These are phyloP conservation scores for Pardalotus punctatus DNA, from an alignment of 2,113 vertebrate genomes.

Conservation along the genomic window DNA sequence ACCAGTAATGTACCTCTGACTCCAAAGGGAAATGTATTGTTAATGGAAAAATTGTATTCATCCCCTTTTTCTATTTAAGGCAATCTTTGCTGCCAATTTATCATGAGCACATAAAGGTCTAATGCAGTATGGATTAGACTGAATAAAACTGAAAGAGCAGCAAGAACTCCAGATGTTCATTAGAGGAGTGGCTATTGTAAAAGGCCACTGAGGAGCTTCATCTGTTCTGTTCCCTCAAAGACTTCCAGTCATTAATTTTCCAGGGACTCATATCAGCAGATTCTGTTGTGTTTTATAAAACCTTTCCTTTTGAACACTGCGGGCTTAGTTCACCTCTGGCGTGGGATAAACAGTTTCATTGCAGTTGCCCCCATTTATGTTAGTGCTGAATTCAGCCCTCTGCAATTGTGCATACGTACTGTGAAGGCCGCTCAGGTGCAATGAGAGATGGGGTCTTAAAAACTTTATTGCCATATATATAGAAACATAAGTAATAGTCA, in stretches of 20 bases:
- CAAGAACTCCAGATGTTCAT: slow-evolving; percentile 49
- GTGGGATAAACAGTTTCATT: not conserved
- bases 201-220: not conserved
- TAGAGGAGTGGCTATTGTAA: not conserved
- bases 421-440: not conserved
- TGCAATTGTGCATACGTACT: not conserved
- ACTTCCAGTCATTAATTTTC: not conserved
- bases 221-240: not conserved
- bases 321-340: not conserved
- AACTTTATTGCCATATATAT: not conserved
- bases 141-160: slow-evolving; percentile 16
- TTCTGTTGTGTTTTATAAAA: slow-evolving; percentile 1
- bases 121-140: slow-evolving; percentile 35
- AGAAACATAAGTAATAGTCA: not conserved
- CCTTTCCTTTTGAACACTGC: not conserved
- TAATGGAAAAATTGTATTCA: slow-evolving; percentile 73
- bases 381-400: not conserved
- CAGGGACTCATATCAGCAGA: not conserved
- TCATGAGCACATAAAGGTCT: slow-evolving; percentile 62
- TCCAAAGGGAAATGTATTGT: slow-evolving; percentile 71
- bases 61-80: slow-evolving; percentile 67
- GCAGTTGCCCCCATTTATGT: not conserved
- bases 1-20: slow-evolving; percentile 53
- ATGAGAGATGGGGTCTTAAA: not conserved
- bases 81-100: slow-evolving; percentile 52